Percentiles rank a stretch among this genome's conserved stretches.
phyloP scores from a whole-genome alignment of 2,888 invertebrate genomes.

The Cataglyphis cursor region DNA sequence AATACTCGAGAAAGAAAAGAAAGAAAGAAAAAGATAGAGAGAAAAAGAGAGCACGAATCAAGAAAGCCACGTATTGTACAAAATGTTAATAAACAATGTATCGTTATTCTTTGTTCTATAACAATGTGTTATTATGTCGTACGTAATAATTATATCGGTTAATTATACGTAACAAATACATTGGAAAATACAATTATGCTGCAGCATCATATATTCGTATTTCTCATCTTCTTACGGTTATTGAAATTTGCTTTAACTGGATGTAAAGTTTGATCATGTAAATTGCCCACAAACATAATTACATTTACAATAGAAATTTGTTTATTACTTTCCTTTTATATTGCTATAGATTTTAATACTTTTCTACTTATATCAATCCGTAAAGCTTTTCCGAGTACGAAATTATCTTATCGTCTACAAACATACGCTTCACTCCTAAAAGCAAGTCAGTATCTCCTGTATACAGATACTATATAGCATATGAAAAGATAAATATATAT shows the following conservation, averaged over 20 bases:
- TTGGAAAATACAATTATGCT: not conserved
- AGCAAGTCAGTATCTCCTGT: conserved; percentile 45
- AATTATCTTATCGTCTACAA: conserved; percentile 64
- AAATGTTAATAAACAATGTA: conserved; percentile 1
- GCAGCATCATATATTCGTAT: not conserved
- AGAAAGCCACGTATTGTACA: not conserved
- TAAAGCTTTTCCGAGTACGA: conserved; percentile 48
- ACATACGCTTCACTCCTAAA: conserved; percentile 46
- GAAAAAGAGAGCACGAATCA: not conserved
- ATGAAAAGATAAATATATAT: conserved; percentile 70
- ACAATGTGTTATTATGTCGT: not conserved
- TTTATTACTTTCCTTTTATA: not conserved
- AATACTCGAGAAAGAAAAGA: not conserved
- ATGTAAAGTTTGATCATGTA: not conserved
- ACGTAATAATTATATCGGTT: conserved; percentile 7
- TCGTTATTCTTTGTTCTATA: not conserved
- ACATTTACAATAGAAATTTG: not conserved
- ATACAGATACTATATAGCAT: conserved; percentile 55
- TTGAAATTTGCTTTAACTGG: not conserved
- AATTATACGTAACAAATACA: conserved; percentile 26
- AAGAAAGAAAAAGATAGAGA: not conserved
- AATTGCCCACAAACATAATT: not conserved
- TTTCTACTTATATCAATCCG: conserved; percentile 40
- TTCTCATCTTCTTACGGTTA: not conserved
- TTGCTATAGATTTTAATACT: not conserved